Evolutionary conservation across 2,113 vertebrate species (phyloP).

Genomic region (Natator depressus): DNA sequence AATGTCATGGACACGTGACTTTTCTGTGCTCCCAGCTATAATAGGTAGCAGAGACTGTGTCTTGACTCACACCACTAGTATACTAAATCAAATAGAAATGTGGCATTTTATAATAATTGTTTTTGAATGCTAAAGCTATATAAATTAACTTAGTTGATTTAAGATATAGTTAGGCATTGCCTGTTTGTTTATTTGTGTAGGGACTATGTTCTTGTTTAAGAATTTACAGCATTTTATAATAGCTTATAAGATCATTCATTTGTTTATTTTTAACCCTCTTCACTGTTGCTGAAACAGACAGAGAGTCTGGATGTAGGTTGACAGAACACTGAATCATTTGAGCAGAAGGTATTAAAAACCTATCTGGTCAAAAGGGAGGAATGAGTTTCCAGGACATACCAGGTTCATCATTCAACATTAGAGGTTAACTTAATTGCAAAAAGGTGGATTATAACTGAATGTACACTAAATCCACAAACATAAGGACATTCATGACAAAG

Average conservation of each 20-base stretch:
- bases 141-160: background rate
- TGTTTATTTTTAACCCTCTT: slow-evolving; percentile 59
- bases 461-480: slow-evolving; percentile 41
- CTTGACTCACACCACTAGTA: background rate
- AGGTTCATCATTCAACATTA: slow-evolving; percentile 28
- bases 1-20: background rate
- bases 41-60: background rate
- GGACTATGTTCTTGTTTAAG: slow-evolving; percentile 14
- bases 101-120: background rate
- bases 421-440: slow-evolving; percentile 19
- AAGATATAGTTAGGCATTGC: slow-evolving; percentile 26
- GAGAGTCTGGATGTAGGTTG: slow-evolving; percentile 6
- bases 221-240: slow-evolving; percentile 43
- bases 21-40: background rate
- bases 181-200: slow-evolving; percentile 21
- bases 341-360: background rate
- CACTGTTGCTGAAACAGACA: slow-evolving; percentile 45
- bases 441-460: slow-evolving; percentile 39
- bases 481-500: slow-evolving; percentile 27
- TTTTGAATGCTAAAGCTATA: background rate
- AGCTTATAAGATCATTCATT: background rate
- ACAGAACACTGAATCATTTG: background rate
- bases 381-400: background rate
- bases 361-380: background rate
- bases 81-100: background rate